A percentile compares a stretch with the other conserved stretches of the same genome.
These are phyloP conservation scores for Hippopotamus amphibius DNA, from an alignment of 2,113 vertebrate species.

Conservation along the genomic window DNA sequence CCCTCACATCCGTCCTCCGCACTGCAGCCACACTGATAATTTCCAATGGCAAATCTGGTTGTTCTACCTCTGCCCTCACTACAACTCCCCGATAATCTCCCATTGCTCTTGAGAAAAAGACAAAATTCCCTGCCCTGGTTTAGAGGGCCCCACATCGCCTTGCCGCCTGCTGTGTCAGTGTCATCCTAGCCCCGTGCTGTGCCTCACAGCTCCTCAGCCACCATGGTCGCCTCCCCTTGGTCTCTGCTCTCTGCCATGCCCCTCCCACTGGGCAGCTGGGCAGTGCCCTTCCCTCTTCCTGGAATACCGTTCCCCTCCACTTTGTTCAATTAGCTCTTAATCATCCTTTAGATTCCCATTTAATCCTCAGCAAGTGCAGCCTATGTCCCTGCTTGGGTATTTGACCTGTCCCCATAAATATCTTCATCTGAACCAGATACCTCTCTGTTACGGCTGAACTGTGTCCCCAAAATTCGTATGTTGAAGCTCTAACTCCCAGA, in stretches of 20 bases:
- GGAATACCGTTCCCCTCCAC: background rate
- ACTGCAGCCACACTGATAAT: background rate
- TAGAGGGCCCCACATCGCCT: background rate
- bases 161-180: fast-evolving
- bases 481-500: background rate
- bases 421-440: background rate
- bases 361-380: background rate
- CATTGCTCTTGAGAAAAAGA: background rate
- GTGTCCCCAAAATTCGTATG: background rate
- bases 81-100: background rate
- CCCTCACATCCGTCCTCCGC: fast-evolving
- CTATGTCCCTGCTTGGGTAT: background rate
- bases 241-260: background rate
- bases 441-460: background rate
- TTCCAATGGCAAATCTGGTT: background rate
- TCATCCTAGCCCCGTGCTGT: fast-evolving
- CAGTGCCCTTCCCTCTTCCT: background rate
- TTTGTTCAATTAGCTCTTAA: background rate
- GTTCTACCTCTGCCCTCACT: background rate
- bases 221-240: background rate
- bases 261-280: background rate
- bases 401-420: no score
- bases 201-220: background rate
- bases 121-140: background rate
- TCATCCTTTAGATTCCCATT: background rate